These are phyloP conservation scores for Cyanoramphus novaezelandiae DNA, from an alignment of 2,113 vertebrate species.

Conservation along the genomic window DNA sequence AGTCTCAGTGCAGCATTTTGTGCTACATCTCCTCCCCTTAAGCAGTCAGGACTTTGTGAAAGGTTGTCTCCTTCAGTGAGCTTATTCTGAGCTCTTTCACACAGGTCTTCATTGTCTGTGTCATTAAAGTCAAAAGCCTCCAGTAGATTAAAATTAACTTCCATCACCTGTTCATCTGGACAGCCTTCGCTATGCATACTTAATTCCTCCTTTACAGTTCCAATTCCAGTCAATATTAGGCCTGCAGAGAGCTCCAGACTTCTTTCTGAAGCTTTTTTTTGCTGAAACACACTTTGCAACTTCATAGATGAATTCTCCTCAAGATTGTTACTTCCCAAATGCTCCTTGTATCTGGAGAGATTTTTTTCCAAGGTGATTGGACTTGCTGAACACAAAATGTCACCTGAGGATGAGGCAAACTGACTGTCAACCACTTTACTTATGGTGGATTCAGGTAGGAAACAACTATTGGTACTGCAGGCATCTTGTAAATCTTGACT, in stretches of 20 bases:
- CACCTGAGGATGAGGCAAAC: neutral
- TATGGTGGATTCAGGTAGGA: neutral
- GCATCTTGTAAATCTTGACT: neutral
- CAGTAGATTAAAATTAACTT: constrained; percentile 74
- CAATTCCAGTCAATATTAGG: accelerated
- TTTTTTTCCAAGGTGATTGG: neutral
- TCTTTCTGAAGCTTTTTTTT: neutral
- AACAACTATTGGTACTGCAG: neutral
- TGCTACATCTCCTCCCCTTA: neutral
- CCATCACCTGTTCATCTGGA: constrained; percentile 23
- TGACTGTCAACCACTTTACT: neutral
- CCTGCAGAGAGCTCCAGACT: neutral
- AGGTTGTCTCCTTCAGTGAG: neutral
- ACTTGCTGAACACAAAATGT: neutral
- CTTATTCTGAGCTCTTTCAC: neutral
- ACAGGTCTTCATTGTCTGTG: constrained; percentile 5
- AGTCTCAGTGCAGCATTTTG: neutral
- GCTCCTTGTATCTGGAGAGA: neutral
- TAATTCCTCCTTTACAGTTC: neutral
- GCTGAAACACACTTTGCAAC: neutral
- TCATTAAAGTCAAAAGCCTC: constrained; percentile 72
- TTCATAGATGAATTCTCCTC: neutral
- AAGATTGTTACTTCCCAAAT: neutral
- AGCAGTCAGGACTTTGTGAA: neutral
- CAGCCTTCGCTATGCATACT: neutral